Evolutionary conservation across 1,140 invertebrate genomes (phyloP).

Genomic region (Halesus radiatus): DNA sequence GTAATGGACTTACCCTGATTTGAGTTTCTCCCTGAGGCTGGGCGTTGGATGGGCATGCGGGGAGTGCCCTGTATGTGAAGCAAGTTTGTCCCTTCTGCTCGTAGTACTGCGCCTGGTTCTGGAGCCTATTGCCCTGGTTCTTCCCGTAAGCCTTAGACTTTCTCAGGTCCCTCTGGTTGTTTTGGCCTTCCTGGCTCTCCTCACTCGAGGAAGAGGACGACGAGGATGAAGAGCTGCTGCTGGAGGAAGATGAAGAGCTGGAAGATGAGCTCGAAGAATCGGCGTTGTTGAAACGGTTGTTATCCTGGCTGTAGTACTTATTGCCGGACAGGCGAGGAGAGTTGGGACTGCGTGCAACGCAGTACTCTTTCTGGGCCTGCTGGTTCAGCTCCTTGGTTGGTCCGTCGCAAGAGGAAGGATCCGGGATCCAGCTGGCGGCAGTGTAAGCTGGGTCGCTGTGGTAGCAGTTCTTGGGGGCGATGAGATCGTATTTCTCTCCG

Average conservation of each 20-base stretch:
- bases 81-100: slow-evolving; percentile 70
- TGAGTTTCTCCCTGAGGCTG: slow-evolving; percentile 44
- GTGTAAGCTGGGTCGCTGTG: slow-evolving; percentile 70
- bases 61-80: slow-evolving; percentile 70
- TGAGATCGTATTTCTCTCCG: slow-evolving; percentile 73
- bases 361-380: slow-evolving; percentile 63
- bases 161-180: background rate
- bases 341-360: slow-evolving; percentile 58
- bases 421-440: slow-evolving; percentile 71
- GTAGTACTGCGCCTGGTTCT: slow-evolving; percentile 68
- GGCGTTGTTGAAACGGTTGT: slow-evolving; percentile 36
- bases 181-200: background rate
- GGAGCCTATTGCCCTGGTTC: slow-evolving; percentile 57
- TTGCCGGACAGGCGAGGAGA: slow-evolving; percentile 65
- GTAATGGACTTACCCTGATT: slow-evolving; percentile 19
- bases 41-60: slow-evolving; percentile 67
- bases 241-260: slow-evolving; percentile 7
- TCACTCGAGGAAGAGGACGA: background rate
- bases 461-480: slow-evolving; percentile 71
- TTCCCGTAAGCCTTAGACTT: slow-evolving; percentile 29
- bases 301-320: slow-evolving; percentile 26
- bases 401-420: slow-evolving; percentile 61
- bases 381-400: slow-evolving; percentile 61
- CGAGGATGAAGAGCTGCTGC: background rate
- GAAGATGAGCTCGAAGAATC: slow-evolving; percentile 55